Evolutionary conservation across 2,113 vertebrate species (phyloP), one percentile per base, ranked within the genome.

Genomic region (Odocoileus virginianus): DNA sequence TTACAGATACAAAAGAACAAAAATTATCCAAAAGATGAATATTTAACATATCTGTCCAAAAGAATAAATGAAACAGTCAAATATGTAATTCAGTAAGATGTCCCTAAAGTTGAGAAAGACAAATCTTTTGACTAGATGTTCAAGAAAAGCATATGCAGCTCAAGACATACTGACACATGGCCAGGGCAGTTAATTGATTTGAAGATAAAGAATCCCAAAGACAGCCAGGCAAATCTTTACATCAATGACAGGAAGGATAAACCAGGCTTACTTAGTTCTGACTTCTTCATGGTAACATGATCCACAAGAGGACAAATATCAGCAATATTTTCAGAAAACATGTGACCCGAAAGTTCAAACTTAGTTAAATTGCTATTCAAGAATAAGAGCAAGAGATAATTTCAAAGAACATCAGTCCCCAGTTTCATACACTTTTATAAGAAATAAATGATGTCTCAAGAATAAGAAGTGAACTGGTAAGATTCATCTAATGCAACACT

Each of bases 111-210:
- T 27, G 40, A 88, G 25, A 84, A 81, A 93, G 92, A 84, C 43
- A 96, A 96, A 96, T 94, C 64, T 94, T 96, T 94, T 52, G 21
- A 94, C 78, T 93, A 47, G 78, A 89, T 94, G 7, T 95, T 94
- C 45, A 95, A 83, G 25, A 86, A 64, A 85, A 95, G 55, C 87
- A 81, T 27, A n/a, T n/a, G 52, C 21, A 85, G n/a, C 84, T 90
- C 50, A 90, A 55, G 91, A 82, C 92, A 97, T 94, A 81, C 61
- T 84, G 14, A 90, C 74, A 50, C 55, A 93, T 2, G n/a, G 40
- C 64, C 82, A 50, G 17, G 28, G 54, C 67, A 95, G 30, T 61
- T 95, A 88, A 89, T 87, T 94, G 78, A 93, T 50, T 94, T 87
- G 36, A 97, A 95, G 54, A 67, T 57, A 82, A 83, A 89, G 64